Conservation (phyloP, 2,888 invertebrate genomes). For the Rosalia funebris region DNA sequence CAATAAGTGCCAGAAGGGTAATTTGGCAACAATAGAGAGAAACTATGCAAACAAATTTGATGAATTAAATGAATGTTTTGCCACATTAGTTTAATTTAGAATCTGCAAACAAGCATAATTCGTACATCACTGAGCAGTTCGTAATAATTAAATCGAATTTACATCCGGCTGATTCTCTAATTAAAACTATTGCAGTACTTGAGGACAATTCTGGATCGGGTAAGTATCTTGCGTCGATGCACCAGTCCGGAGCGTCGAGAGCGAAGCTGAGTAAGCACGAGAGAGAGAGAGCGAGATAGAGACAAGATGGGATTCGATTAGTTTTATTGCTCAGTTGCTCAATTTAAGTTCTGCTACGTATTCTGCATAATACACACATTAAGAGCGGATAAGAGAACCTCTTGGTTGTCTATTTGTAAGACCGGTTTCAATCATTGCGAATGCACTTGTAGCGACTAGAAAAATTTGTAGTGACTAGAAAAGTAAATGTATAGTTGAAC, state of each 20-base stretch:
- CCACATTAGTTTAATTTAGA: slow-evolving; percentile 25
- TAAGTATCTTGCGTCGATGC: background rate
- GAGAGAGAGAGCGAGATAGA: slow-evolving; percentile 1
- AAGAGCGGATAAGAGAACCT: background rate
- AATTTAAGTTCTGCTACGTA: slow-evolving; percentile 1
- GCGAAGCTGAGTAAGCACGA: background rate
- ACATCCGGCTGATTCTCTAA: slow-evolving; percentile 25
- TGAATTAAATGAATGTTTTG: slow-evolving; percentile 25
- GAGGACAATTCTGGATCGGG: slow-evolving; percentile 15
- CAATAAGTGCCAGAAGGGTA: slow-evolving; percentile 4
- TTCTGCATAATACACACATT: slow-evolving; percentile 11
- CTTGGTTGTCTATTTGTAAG: background rate
- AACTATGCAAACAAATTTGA: slow-evolving; percentile 21
- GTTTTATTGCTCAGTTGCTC: slow-evolving; percentile 11
- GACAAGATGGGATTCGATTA: slow-evolving; percentile 7
- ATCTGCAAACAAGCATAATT: slow-evolving; percentile 29
- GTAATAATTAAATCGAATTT: slow-evolving; percentile 30
- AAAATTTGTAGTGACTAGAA: background rate
- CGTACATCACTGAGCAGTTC: slow-evolving; percentile 26
- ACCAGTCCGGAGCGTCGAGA: background rate
- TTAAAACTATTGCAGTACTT: slow-evolving; percentile 27
- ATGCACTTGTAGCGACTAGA: background rate
- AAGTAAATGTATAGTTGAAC: background rate
- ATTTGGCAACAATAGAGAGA: slow-evolving; percentile 22
- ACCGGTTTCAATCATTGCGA: background rate